Evolutionary conservation across 2,113 vertebrate genomes (phyloP), one percentile per base, ranked within the genome.

Genomic region (Pipa parva): DNA sequence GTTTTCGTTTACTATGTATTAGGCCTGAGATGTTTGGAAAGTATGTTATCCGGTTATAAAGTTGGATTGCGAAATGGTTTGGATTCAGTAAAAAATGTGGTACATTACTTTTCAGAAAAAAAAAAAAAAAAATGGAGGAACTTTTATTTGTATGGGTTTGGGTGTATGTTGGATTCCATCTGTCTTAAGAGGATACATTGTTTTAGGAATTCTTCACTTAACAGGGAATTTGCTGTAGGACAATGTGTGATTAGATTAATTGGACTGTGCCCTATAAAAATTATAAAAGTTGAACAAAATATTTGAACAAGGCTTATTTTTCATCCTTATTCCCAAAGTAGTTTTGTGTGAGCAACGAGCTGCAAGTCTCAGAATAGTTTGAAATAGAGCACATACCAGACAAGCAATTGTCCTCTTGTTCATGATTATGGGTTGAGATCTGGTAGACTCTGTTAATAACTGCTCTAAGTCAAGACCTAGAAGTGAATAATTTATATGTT

Each of bases 1-100:
- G 54, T 68, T 68, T 51, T 21, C 25, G 65, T 60, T 69, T 68
- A 68, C 46, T 52, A 15, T 37, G 13, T 54, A 69, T 69, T 69
- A 69, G 48, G 29, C 21, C 45, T 68, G 64, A 22, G 58, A 68
- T 68, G 64, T 68, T 68, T 68, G 64, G 64, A 60, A 59, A 69
- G 65, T 68, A 24, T 13, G 10, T 28, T 69, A 60, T 69, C 48
- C 56, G 46, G 65, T 52, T 69, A 52, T 52, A 69, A 69, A 60
- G 48, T 39, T 46, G 42, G 21, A 52, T 69, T 69, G 57, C 20
- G 29, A 68, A 68, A 68, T 60, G 21, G 45, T 37, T 69, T 59
- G 65, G 56, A 69, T 28, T 51, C 22, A 7, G 22, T 29, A 17
- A 12, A 27, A 42, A 69, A 24, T 39, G 24, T 26, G 42, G 28